These are phyloP conservation scores for Pimephales promelas DNA, from an alignment of 2,113 vertebrate species.

Conservation along the genomic window DNA sequence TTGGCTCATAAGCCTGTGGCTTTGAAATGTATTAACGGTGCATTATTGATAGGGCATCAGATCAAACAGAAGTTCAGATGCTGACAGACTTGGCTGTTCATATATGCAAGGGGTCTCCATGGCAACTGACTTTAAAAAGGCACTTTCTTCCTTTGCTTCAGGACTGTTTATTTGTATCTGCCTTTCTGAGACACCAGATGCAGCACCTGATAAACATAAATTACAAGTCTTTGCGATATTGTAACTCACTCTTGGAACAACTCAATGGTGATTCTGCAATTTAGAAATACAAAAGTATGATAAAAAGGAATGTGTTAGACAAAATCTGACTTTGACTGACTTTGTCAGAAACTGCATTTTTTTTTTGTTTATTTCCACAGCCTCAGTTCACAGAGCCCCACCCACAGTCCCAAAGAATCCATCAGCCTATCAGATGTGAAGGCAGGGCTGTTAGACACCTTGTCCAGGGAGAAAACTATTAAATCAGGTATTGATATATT, in stretches of 20 bases:
- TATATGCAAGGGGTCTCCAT: slow-evolving; percentile 35
- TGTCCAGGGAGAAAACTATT: slow-evolving; percentile 71
- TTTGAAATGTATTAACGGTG: not conserved
- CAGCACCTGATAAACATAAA: not conserved
- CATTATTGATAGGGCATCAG: slow-evolving; percentile 43
- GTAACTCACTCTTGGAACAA: not conserved
- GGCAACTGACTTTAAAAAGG: slow-evolving; percentile 27
- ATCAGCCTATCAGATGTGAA: slow-evolving; percentile 76
- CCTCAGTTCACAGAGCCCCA: slow-evolving; percentile 84
- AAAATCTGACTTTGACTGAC: not conserved
- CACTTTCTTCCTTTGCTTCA: slow-evolving; percentile 16
- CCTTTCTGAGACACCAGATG: slow-evolving; percentile 10
- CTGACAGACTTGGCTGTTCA: slow-evolving; percentile 7
- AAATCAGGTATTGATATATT: slow-evolving; percentile 73
- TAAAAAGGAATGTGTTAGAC: not conserved
- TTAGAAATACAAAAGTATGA: not conserved
- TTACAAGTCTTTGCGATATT: not conserved
- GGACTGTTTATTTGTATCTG: slow-evolving; percentile 42
- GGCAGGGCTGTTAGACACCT: slow-evolving; percentile 72
- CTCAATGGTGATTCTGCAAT: not conserved
- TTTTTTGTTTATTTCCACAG: slow-evolving; percentile 63
- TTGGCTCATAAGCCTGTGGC: not conserved
- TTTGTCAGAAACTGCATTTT: not conserved
- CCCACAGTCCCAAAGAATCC: slow-evolving; percentile 79
- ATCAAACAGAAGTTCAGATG: slow-evolving; percentile 34